Evolutionary conservation across 2,797 vertebrate species (phyloP).

Genomic region (Cossypha caffra): DNA sequence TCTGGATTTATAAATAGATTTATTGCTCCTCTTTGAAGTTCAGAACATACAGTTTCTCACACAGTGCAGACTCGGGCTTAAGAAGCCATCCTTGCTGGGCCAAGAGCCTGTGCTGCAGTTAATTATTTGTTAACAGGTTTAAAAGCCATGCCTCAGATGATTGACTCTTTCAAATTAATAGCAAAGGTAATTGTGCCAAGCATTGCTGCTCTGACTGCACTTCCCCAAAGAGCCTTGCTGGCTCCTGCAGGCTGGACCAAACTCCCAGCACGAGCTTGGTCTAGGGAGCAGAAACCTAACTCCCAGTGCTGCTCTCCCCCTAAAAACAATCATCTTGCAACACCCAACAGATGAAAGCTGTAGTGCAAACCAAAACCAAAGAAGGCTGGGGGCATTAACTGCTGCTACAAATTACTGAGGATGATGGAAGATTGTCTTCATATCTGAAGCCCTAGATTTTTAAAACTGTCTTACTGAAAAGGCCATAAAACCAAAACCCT

Average conservation of each 20-base stretch:
- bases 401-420: neutral
- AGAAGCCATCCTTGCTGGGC: neutral
- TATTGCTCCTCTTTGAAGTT: slow-evolving; percentile 30
- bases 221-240: neutral
- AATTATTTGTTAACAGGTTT: slow-evolving; percentile 38
- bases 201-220: neutral
- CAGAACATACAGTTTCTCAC: neutral
- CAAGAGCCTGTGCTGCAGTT: neutral
- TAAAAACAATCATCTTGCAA: neutral
- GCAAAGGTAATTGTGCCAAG: neutral
- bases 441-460: neutral
- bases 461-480: neutral
- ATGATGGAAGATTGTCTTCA: neutral
- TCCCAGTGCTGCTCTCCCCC: neutral
- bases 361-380: neutral
- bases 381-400: neutral
- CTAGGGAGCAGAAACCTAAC: neutral
- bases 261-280: neutral
- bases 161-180: neutral
- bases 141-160: neutral
- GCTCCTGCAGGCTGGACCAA: neutral
- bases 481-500: neutral
- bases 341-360: neutral
- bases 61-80: neutral
- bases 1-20: slow-evolving; percentile 41